Conservation (phyloP, 2,113 vertebrate genomes). For the Bujurquina vittata region DNA sequence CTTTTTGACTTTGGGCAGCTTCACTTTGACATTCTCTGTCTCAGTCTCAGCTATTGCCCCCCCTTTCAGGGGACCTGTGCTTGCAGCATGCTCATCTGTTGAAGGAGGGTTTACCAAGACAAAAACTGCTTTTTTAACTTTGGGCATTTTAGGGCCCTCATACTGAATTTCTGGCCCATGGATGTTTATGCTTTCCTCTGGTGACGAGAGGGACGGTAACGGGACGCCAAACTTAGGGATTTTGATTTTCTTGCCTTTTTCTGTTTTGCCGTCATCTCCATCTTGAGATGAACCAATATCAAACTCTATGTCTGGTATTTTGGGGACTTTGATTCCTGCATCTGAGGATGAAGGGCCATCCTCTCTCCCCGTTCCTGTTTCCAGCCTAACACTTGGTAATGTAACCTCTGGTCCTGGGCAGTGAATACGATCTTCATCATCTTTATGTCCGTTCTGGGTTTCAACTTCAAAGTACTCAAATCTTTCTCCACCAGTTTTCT, state of each 20-base stretch:
- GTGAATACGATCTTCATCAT: slow-evolving; percentile 24
- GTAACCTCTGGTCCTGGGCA: slow-evolving; percentile 15
- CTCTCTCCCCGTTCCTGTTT: slow-evolving; percentile 13
- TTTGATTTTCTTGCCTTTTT: slow-evolving; percentile 76
- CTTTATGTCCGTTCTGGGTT: slow-evolving; percentile 40
- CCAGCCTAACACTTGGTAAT: slow-evolving; percentile 35
- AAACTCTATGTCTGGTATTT: slow-evolving; percentile 75
- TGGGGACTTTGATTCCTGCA: slow-evolving; percentile 63
- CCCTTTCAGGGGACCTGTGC: slow-evolving; percentile 16
- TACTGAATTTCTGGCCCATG: slow-evolving; percentile 64
- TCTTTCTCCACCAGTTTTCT: slow-evolving; percentile 54
- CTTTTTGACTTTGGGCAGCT: slow-evolving; percentile 76
- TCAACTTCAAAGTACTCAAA: slow-evolving; percentile 18
- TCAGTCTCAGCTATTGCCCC: slow-evolving; percentile 27
- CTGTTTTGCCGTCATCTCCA: slow-evolving; percentile 48
- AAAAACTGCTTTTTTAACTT: slow-evolving; percentile 80
- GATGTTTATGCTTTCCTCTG: slow-evolving; percentile 49
- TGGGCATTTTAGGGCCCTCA: slow-evolving; percentile 74
- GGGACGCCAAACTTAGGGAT: slow-evolving; percentile 82
- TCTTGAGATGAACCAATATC: slow-evolving; percentile 68
- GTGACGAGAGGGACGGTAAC: slow-evolving; percentile 73
- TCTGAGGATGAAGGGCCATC: slow-evolving; percentile 15
- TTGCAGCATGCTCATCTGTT: slow-evolving; percentile 42
- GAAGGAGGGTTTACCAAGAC: slow-evolving; percentile 73
- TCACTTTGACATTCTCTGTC: slow-evolving; percentile 52